Base-by-base conservation (phyloP, 2,797 vertebrate species). In the Hylomyscus alleni region DNA sequence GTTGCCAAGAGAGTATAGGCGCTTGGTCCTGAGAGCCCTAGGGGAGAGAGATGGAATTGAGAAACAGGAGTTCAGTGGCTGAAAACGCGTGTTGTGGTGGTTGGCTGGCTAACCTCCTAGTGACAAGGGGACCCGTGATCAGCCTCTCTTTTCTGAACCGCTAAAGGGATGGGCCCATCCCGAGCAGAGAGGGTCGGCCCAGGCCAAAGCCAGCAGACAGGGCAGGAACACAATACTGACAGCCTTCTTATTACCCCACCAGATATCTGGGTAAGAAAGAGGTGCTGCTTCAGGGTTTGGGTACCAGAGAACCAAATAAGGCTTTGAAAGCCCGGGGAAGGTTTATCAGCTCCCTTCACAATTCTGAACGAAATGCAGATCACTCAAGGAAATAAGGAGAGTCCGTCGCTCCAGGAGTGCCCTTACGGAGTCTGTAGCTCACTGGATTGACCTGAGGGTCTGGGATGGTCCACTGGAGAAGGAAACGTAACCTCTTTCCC, bases 31-130 rank as follows among this genome's bases (percentile, higher is more conserved):
- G 50, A 87, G 60, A 44, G 26, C 37, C 62, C 54, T 26, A 6
- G 29, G 29, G 11, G 40, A 56, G n/a, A 88, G 8, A 76, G 24
- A 3, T 31, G 19, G 10, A 54, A 20, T 62, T 80, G 72, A 52
- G 44, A 95, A 78, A 78, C 62, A 40, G 62, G 75, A 82, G 34
- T 29, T 73, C 86, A 84, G 52, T 90, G 86, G n/a, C 37, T 81
- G 88, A 50, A 73, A 76, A 82, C 10, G n/a, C 69, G n/a, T 37
- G 29, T 58, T 37, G 34, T 62, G 62, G n/a, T 44, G n/a, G 31
- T 34, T 37, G 44, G 75, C 67, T 67, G 67, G 40, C 31, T 77
- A n/a, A n/a, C 44, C 24, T 85, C 67, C 47, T 81, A 75, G 52
- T 19, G 73, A 87, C 6, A n/a, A n/a, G 14, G 14, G 47, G 72